phyloP scores from a whole-genome alignment of 2,113 vertebrate genomes.

The Hypanus sabinus region DNA sequence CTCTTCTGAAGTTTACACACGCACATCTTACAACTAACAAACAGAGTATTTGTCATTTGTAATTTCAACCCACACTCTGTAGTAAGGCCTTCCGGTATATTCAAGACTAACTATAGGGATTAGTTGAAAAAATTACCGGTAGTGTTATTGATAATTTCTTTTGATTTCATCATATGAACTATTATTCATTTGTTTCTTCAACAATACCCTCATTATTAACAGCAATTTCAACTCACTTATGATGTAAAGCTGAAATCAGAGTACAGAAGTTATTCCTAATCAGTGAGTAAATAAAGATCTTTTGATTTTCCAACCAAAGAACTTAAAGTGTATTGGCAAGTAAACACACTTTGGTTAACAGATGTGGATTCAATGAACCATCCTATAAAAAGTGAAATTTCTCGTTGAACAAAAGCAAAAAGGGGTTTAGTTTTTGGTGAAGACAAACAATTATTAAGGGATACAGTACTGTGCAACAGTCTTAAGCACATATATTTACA shows the following conservation, averaged over 20 bases:
- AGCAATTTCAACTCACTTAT: neutral
- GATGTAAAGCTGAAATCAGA: neutral
- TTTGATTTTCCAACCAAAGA: neutral
- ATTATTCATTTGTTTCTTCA: neutral
- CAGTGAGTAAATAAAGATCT: neutral
- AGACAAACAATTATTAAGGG: neutral
- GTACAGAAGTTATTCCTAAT: neutral
- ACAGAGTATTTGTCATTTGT: neutral
- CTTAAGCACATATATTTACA: too few species aligned
- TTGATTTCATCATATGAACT: neutral
- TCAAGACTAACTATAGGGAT: neutral
- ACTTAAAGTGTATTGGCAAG: neutral
- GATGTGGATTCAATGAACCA: neutral
- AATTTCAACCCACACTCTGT: neutral
- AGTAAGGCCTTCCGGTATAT: neutral
- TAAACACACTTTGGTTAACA: neutral
- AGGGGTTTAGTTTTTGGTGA: neutral
- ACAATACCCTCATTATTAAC: neutral
- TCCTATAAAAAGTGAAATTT: neutral
- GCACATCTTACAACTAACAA: neutral
- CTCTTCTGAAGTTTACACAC: neutral
- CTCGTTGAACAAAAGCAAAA: neutral
- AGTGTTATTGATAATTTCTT: neutral
- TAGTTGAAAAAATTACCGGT: neutral
- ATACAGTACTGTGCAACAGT: neutral